Evolutionary conservation across 2,888 invertebrate genomes (phyloP), one percentile per base, ranked within the genome.

Genomic region (Aphrophora alni): DNA sequence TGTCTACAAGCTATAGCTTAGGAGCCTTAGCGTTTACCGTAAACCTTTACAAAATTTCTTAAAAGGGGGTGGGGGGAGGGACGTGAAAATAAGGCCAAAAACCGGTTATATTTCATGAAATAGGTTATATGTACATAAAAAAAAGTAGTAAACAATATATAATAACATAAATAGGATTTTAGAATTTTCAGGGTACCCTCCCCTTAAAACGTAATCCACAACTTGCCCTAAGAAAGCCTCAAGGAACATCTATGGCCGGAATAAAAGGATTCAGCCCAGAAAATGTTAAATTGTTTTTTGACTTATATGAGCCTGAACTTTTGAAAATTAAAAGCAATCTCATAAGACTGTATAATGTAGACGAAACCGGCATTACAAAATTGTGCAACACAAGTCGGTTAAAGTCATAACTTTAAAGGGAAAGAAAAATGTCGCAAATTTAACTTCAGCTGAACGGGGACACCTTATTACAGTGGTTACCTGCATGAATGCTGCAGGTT

Each of bases 341-440:
- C 72, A 83, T 85, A 68, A 83, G 82, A 79, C 85, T 86, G 33
- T 87, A 84, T 77, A 87, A 87, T 77, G 86, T 87, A 0, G 87
- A 87, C 79, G 87, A 87, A 83, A 87, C 87, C 27, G 87, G 87
- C 1, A 81, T 88, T 12, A 80, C 85, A 25, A n/a, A n/a, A 84
- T 85, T n/a, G 86, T 87, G 3, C 87, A 84, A 81, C 85, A 84
- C 14, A 84, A 84, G 81, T 85, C 86, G 68, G 83, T 84, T 10
- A 77, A 86, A 82, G 83, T 87, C 38, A 79, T 87, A 38, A 84
- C 84, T 7, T 82, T 59, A 7, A 84, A 85, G 82, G 87, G 87
- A 14, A 87, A 87, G 84, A 76, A 4, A 73, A 73, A 73, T 73
- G 73, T 73, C 1, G 28, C 73, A 73, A 73, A 73, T 73, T 73